These are phyloP conservation scores for Peromyscus californicus DNA, from an alignment of 2,113 vertebrate genomes.

Conservation along the genomic window DNA sequence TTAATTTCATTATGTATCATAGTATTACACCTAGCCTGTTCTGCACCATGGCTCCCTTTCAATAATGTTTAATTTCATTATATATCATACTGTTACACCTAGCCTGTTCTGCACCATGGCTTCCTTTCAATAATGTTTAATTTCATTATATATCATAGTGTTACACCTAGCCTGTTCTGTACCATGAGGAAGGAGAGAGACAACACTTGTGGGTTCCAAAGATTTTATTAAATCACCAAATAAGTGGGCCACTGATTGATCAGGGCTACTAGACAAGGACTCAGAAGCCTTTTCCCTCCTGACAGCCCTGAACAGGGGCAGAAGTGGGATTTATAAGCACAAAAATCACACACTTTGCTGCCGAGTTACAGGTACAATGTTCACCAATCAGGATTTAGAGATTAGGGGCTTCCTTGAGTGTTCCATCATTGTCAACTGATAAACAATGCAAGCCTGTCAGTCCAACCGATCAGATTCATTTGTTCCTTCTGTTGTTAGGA, in stretches of 20 bases:
- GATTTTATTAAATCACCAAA: not conserved
- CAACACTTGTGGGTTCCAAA: not conserved
- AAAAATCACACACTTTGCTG: not conserved
- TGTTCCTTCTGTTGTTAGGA: no score
- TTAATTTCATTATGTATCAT: not conserved
- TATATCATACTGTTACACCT: not conserved
- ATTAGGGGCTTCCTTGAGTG: not conserved
- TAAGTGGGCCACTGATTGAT: not conserved
- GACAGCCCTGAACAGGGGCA: no score
- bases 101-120: not conserved
- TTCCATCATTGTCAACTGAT: not conserved
- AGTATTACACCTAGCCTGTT: no score
- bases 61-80: not conserved
- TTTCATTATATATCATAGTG: not conserved
- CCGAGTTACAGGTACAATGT: not conserved
- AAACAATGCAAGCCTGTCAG: no score
- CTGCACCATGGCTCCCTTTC: not conserved
- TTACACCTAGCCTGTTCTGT: no score
- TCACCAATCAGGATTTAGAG: not conserved
- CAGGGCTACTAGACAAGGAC: not conserved
- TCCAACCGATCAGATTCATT: not conserved
- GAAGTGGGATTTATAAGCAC: not conserved
- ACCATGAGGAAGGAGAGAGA: not conserved
- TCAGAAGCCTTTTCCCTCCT: not conserved
- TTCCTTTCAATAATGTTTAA: not conserved